Percentiles rank a stretch among this genome's conserved stretches.
phyloP scores from a whole-genome alignment of 2,888 invertebrate species.

The Heliconius ismenius region DNA sequence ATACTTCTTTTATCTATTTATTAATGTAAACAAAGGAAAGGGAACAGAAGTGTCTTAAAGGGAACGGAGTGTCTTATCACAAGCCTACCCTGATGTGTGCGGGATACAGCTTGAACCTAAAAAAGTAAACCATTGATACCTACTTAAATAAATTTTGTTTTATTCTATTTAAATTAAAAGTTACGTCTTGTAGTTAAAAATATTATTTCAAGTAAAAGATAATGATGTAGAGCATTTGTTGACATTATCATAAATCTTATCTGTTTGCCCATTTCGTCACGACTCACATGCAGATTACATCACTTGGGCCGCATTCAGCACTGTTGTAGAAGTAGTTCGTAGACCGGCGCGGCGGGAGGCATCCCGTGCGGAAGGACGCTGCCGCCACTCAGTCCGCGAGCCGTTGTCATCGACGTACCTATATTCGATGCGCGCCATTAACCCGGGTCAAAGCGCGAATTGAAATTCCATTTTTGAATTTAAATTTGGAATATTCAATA shows the following conservation, averaged over 20 bases:
- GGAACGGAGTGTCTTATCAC: too few relatives aligned
- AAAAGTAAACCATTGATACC: neutral
- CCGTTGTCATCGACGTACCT: slow-evolving; percentile 65
- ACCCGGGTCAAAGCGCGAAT: slow-evolving; percentile 52
- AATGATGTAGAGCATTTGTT: slow-evolving; percentile 36
- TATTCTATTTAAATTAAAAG: neutral
- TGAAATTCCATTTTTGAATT: slow-evolving; percentile 42
- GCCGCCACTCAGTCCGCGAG: slow-evolving; percentile 60
- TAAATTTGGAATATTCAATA: slow-evolving; percentile 11
- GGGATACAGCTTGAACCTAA: too few relatives aligned
- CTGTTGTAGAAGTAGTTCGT: slow-evolving; percentile 69
- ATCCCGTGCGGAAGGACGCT: slow-evolving; percentile 73
- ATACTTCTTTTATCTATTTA: neutral
- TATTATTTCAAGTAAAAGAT: neutral
- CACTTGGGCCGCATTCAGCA: slow-evolving; percentile 59
- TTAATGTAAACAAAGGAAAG: neutral
- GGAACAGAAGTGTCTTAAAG: too few relatives aligned
- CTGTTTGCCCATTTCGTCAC: slow-evolving; percentile 61
- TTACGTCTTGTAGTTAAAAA: slow-evolving; percentile 3
- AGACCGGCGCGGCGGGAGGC: slow-evolving; percentile 78
- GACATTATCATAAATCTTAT: slow-evolving; percentile 63
- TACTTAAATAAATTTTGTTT: neutral
- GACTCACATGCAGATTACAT: slow-evolving; percentile 69
- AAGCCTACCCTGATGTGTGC: too few relatives aligned
- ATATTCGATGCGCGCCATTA: slow-evolving; percentile 67